Conservation (phyloP, 1,140 invertebrate genomes). For the Phocides pigmalion region DNA sequence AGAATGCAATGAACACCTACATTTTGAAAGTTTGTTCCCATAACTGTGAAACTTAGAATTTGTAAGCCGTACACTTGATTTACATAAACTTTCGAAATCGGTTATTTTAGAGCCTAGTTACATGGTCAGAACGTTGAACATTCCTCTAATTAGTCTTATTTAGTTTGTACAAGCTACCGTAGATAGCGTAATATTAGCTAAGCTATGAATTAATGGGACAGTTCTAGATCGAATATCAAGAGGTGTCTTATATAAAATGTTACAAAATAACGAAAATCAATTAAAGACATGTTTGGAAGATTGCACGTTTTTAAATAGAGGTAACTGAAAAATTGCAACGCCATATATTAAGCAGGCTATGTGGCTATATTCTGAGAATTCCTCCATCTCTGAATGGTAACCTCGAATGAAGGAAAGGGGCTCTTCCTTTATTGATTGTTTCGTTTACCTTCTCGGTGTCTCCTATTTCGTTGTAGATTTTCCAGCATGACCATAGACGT, state of each 20-base stretch:
- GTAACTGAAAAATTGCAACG: too few relatives aligned
- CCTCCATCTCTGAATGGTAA: too few relatives aligned
- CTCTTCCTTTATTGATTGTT: too few relatives aligned
- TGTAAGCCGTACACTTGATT: constrained; percentile 14
- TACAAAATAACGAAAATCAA: neutral
- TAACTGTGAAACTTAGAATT: constrained; percentile 20
- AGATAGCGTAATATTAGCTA: constrained; percentile 1
- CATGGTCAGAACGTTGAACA: neutral
- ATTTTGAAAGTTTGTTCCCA: constrained; percentile 27
- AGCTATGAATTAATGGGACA: constrained; percentile 25
- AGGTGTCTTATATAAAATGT: neutral
- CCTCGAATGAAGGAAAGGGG: too few relatives aligned
- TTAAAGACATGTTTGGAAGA: neutral
- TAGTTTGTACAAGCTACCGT: constrained; percentile 20
- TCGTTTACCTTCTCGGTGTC: too few relatives aligned
- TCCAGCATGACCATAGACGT: too few relatives aligned
- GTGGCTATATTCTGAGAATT: too few relatives aligned
- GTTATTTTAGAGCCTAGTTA: neutral
- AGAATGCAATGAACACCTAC: constrained; percentile 14
- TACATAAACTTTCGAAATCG: constrained; percentile 25
- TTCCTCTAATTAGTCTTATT: constrained; percentile 12
- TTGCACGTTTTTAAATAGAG: too few relatives aligned
- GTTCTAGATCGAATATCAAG: neutral
- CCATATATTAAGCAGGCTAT: too few relatives aligned
- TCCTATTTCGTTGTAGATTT: too few relatives aligned